phyloP scores from a whole-genome alignment of 1,140 invertebrate species.

The Portunus trituberculatus region DNA sequence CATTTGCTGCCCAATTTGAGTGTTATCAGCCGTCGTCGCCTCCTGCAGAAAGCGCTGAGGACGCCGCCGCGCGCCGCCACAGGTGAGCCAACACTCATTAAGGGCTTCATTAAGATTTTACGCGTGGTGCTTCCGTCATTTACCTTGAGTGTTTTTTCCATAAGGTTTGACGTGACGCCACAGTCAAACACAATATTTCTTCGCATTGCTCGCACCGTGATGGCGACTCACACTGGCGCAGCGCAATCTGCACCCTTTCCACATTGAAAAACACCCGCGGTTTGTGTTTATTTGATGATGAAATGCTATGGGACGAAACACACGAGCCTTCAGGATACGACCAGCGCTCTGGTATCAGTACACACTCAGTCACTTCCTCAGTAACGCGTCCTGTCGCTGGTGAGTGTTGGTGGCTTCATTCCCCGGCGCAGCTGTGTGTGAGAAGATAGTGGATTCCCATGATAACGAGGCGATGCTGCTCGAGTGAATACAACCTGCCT shows the following conservation, averaged over 20 bases:
- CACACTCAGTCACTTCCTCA: background rate
- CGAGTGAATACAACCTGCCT: background rate
- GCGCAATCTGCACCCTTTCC: background rate
- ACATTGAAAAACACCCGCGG: background rate
- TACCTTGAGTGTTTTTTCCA: slow-evolving; percentile 35
- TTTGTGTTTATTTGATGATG: background rate
- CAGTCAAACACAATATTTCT: background rate
- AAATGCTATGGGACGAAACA: background rate
- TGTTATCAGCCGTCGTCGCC: slow-evolving; percentile 66
- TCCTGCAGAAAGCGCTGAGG: slow-evolving; percentile 48
- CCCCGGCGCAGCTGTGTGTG: background rate
- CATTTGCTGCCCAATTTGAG: slow-evolving; percentile 76
- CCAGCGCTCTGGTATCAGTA: background rate
- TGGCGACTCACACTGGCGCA: background rate
- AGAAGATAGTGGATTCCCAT: background rate
- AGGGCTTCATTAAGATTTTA: slow-evolving; percentile 59
- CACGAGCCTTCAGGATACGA: background rate
- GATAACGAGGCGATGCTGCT: background rate
- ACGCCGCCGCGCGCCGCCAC: background rate
- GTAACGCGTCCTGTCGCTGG: background rate
- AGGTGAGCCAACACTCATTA: slow-evolving; percentile 66
- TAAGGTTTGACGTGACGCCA: background rate
- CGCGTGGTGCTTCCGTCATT: slow-evolving; percentile 5
- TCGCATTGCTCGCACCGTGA: background rate
- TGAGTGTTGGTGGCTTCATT: background rate